Conservation (phyloP, 2,113 vertebrate species). For the Sebastes schlegelii region DNA sequence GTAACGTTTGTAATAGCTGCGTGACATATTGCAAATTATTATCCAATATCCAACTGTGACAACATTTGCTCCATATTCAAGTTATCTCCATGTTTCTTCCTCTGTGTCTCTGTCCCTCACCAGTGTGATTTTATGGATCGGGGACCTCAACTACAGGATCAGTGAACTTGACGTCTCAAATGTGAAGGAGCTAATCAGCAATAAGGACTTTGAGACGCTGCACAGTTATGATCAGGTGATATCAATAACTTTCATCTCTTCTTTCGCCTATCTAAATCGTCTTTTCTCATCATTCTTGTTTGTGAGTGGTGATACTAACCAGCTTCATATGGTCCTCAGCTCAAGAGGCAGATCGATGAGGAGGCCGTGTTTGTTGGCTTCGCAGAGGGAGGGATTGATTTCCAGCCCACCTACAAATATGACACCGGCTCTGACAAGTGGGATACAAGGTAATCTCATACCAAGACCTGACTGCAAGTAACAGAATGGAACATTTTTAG, state of each 20-base stretch:
- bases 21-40: neutral
- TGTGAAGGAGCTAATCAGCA: conserved; percentile 91
- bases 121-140: conserved; percentile 89
- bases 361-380: conserved; percentile 92
- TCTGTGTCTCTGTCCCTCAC: neutral
- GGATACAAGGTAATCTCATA: conserved; percentile 92
- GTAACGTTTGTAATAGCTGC: neutral
- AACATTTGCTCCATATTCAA: neutral
- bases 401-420: conserved; percentile 98
- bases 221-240: conserved; percentile 92
- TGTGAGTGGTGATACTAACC: conserved; percentile 10
- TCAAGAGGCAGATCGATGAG: conserved; percentile 91
- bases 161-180: conserved; percentile 90
- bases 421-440: conserved; percentile 93
- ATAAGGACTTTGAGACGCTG: conserved; percentile 89
- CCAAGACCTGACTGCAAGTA: neutral
- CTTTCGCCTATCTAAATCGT: neutral
- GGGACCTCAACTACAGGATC: conserved; percentile 97
- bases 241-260: neutral
- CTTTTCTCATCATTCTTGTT: neutral
- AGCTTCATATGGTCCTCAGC: conserved; percentile 77
- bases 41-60: neutral
- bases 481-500: neutral
- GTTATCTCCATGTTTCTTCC: neutral
- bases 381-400: conserved; percentile 90